Base-by-base conservation (phyloP, 1,140 invertebrate genomes). In the Listronotus bonariensis region DNA sequence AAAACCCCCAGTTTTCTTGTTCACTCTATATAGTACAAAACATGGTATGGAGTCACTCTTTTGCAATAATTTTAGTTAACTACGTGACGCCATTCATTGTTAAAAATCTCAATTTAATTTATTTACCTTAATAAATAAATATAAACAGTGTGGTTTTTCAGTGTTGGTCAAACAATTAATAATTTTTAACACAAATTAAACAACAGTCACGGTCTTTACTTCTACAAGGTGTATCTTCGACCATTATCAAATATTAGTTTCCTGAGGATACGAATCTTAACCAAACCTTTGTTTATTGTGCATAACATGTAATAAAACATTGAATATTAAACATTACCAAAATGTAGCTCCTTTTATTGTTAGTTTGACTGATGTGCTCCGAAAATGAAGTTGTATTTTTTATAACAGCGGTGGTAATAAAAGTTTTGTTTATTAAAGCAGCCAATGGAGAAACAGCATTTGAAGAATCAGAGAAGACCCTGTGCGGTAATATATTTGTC, bases 401-500 rank as follows among this genome's bases (percentile, higher is more conserved):
- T 10, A 8, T 36, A 4, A 36, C 11, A 36, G 34, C 11, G 11
- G 34, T 36, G 8, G 3, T 36, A 36, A 4, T 36, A 36, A 36
- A 3, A 36, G 34, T 36, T 36, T 36, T 36, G 34, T 36, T 3
- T 8, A 8, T 9, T 7, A 9, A 12, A 10, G 8, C 8, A 2
- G 34, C 11, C 8, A 10, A 36, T 36, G 34, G 34, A 36, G 8
- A 36, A 36, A 10, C 34, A 36, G 8, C 34, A 4, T 4, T 36
- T 8, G 11, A 36, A 10, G 34, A 36, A 8, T 36, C 34, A 8
- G 34, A 36, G 8, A 12, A 12, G 8, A 7, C 8, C 8, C 31
- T 42, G 14, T 77, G 76, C 59, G 74, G 72, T 32, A 61, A 69
- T 43, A 63, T 74, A 1, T 73, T 69, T 45, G 61, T 64, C 1